A percentile compares a stretch with the other conserved stretches of the same genome.
These are phyloP conservation scores for Ypsolopha sequella DNA, from an alignment of 2,888 invertebrate species.

Conservation along the genomic window DNA sequence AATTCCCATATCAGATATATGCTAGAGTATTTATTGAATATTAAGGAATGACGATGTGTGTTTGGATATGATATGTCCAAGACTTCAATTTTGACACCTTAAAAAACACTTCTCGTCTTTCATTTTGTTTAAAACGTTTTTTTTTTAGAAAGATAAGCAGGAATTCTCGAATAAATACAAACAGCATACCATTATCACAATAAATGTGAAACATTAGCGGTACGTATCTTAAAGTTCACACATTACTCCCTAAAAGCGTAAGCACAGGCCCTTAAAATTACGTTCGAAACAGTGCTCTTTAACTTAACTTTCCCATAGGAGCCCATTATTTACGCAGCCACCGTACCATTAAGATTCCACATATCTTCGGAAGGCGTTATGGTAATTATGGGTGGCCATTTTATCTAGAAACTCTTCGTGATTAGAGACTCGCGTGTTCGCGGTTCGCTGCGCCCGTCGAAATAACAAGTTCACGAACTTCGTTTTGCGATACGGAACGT, in stretches of 20 bases:
- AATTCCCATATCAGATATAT: no score
- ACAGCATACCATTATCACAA: constrained; percentile 32
- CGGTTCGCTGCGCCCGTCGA: constrained; percentile 47
- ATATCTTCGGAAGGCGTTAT: constrained; percentile 68
- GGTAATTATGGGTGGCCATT: constrained; percentile 70
- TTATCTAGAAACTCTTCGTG: constrained; percentile 64
- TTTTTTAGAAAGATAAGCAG: no score
- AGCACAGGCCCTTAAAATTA: constrained; percentile 64
- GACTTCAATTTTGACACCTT: no score
- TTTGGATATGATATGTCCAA: no score
- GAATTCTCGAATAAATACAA: no score
- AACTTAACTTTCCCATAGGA: constrained; percentile 67
- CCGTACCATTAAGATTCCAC: constrained; percentile 70
- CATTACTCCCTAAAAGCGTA: constrained; percentile 64
- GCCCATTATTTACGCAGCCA: constrained; percentile 69
- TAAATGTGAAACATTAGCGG: constrained; percentile 43
- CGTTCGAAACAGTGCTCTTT: constrained; percentile 68
- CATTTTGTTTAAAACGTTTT: no score
- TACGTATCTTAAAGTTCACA: constrained; percentile 42
- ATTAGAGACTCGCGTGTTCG: constrained; percentile 46
- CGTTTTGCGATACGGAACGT: constrained; percentile 49
- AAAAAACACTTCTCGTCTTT: no score
- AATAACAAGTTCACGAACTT: constrained; percentile 67
- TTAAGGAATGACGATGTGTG: no score
- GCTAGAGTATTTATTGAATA: no score